Evolutionary conservation across 2,113 vertebrate species (phyloP), one percentile per base, ranked within the genome.

Genomic region (Scatophagus argus): DNA sequence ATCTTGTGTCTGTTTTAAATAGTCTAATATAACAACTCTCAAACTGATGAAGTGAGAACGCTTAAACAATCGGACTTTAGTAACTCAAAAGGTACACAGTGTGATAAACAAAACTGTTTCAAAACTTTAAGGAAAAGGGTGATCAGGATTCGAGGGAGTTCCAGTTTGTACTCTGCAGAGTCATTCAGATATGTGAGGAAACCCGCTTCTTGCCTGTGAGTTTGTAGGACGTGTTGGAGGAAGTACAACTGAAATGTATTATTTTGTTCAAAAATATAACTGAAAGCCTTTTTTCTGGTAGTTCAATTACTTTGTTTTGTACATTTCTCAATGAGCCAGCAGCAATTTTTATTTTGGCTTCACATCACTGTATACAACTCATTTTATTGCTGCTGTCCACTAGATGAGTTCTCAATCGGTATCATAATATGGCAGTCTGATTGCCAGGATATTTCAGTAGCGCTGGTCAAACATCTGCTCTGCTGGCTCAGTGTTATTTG

Each of bases 391-490:
- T 62, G 71, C 39, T n/a, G n/a, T n/a, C n/a, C n/a, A n/a, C n/a
- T n/a, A n/a, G n/a, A n/a, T n/a, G n/a, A n/a, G n/a, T n/a, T n/a
- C n/a, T 61, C 19, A 38, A 46, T 82, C n/a, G 1, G 51, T n/a
- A 25, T 49, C 58, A 29, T 34, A 41, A 62, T 54, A 55, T 47
- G 4, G 10, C 44, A 23, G 43, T 29, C 23, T 12, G 19, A 52
- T 43, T 61, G 36, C 47, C 36, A 36, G 31, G 63, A 72, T 69
- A 60, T 68, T 49, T 76, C 23, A 44, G 44, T 43, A 44, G 56
- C 41, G 7, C 39, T 49, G 49, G 27, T 64, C 31, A 52, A 64
- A 74, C 74, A 81, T 75, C 31, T 87, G 69, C 56, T 49, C 44
- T 68, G 58, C 54, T 27, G 43, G 19, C 43, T 62, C 49, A 0